Evolutionary conservation across 2,797 vertebrate species (phyloP).

Genomic region (Glossophaga mutica): DNA sequence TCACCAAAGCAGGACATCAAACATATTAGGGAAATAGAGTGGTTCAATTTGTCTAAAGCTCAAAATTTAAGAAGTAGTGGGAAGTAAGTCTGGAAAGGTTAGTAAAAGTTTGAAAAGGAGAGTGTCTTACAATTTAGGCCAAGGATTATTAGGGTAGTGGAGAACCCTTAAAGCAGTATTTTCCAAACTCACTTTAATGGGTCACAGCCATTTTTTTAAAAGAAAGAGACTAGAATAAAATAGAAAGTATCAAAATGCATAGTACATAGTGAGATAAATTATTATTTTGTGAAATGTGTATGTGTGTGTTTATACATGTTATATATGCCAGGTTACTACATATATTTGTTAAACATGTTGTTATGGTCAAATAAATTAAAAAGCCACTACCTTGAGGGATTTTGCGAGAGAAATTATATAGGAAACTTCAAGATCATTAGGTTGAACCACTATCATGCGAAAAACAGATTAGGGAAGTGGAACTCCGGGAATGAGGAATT

Average conservation of each 20-base stretch:
- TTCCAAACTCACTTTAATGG: background rate
- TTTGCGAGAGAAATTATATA: background rate
- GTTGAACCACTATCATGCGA: background rate
- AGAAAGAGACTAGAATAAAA: background rate
- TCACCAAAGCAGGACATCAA: background rate
- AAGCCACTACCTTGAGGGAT: background rate
- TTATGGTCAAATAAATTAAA: background rate
- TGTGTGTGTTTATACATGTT: background rate
- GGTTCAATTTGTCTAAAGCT: background rate
- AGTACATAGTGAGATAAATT: background rate
- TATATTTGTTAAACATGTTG: background rate
- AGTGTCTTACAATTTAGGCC: constrained; percentile 19
- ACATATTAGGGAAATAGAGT: background rate
- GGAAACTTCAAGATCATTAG: background rate
- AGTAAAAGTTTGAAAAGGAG: background rate
- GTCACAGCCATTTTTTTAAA: background rate
- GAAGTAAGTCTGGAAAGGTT: background rate
- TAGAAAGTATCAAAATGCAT: background rate
- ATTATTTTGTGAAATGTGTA: background rate
- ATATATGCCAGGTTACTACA: background rate
- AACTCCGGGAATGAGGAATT: background rate
- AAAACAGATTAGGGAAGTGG: background rate
- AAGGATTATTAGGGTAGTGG: background rate
- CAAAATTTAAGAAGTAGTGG: background rate
- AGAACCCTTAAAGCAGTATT: background rate